Evolutionary conservation across 1,140 invertebrate species (phyloP).

Genomic region (Ladona fulva): DNA sequence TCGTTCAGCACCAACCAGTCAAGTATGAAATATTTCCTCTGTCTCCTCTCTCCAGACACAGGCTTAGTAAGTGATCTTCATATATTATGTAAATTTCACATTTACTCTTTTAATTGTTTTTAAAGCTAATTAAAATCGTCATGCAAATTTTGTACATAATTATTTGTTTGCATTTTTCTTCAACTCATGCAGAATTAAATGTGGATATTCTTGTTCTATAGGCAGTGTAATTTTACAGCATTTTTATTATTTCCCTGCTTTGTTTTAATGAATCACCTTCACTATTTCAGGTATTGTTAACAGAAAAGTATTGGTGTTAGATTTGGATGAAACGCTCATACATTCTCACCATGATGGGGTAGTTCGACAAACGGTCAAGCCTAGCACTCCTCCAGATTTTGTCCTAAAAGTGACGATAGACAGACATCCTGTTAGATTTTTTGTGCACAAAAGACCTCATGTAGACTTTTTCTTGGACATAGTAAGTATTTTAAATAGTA

Average conservation of each 20-base stretch:
- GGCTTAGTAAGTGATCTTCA: constrained; percentile 69
- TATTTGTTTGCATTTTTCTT: constrained; percentile 19
- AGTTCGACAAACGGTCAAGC: constrained; percentile 87
- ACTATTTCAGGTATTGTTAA: constrained; percentile 72
- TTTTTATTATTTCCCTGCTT: background rate
- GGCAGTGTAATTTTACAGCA: background rate
- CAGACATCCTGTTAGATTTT: constrained; percentile 96
- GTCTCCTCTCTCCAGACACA: constrained; percentile 88
- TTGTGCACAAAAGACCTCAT: constrained; percentile 98
- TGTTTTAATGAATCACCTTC: constrained; percentile 16
- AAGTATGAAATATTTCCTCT: constrained; percentile 94
- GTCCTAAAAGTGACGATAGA: constrained; percentile 98
- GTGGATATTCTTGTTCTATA: background rate
- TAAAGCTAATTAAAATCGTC: too few relatives aligned
- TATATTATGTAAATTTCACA: too few relatives aligned
- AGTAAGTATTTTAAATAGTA: too few relatives aligned
- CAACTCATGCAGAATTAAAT: constrained; percentile 19
- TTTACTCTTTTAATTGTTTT: too few relatives aligned
- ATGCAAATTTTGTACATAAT: constrained; percentile 14
- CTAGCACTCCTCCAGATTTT: constrained; percentile 97
- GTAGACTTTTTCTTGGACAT: constrained; percentile 98
- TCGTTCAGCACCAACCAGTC: constrained; percentile 95
- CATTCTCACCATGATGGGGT: constrained; percentile 99
- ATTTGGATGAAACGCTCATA: constrained; percentile 98
- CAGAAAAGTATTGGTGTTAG: constrained; percentile 93